These are phyloP conservation scores for Lutjanus erythropterus DNA, from an alignment of 2,113 vertebrate species.

Conservation along the genomic window DNA sequence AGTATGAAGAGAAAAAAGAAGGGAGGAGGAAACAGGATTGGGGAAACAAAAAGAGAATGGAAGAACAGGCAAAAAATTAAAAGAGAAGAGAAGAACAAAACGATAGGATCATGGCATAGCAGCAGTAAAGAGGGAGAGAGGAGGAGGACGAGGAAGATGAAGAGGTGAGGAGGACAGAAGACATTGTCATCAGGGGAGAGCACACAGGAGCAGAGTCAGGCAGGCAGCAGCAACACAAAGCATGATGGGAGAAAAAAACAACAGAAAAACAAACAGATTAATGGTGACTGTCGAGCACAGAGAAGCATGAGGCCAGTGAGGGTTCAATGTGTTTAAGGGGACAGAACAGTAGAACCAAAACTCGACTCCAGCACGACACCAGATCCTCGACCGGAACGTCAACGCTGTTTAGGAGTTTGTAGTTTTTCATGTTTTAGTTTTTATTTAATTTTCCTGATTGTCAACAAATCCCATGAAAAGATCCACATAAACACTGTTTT, in stretches of 20 bases:
- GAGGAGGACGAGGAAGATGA: slow-evolving; percentile 82
- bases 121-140: slow-evolving; percentile 40
- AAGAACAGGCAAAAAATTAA: too few species aligned
- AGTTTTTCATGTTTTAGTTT: not conserved
- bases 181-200: slow-evolving; percentile 85
- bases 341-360: slow-evolving; percentile 26
- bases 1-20: too few species aligned
- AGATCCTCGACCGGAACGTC: not conserved
- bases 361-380: not conserved
- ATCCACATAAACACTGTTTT: not conserved
- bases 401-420: too few species aligned
- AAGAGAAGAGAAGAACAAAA: slow-evolving; percentile 57
- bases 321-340: not conserved
- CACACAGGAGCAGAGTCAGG: slow-evolving; percentile 69
- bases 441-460: not conserved
- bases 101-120: not conserved
- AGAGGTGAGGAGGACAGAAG: slow-evolving; percentile 84
- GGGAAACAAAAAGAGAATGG: too few species aligned
- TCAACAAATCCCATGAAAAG: not conserved
- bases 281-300: slow-evolving; percentile 44
- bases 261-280: slow-evolving; percentile 72
- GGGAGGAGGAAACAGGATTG: too few species aligned
- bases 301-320: slow-evolving; percentile 41
- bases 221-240: slow-evolving; percentile 80
- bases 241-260: slow-evolving; percentile 80